phyloP scores from a whole-genome alignment of 2,888 invertebrate species.

The Latheticus oryzae region DNA sequence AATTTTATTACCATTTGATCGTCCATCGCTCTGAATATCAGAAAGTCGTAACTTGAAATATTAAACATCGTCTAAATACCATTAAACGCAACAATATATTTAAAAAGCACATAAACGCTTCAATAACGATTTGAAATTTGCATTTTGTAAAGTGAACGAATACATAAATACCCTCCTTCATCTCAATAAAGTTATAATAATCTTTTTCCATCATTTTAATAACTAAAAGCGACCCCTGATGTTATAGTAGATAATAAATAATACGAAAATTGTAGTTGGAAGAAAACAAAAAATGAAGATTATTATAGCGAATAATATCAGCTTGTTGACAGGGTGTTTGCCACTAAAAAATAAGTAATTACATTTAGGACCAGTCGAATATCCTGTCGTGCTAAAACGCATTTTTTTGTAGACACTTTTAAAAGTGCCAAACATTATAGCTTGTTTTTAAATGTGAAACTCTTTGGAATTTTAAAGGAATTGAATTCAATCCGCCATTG shows the following conservation, averaged over 20 bases:
- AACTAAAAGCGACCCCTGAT: constrained; percentile 1
- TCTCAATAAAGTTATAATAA: constrained; percentile 47
- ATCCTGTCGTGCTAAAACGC: constrained; percentile 44
- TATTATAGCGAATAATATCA: constrained; percentile 48
- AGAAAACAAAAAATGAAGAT: constrained; percentile 33
- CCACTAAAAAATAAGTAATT: constrained; percentile 38
- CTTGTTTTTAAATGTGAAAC: constrained; percentile 2
- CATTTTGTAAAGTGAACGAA: constrained; percentile 42
- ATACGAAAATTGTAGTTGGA: constrained; percentile 19
- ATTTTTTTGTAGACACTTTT: constrained; percentile 31
- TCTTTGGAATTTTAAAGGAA: constrained; percentile 2
- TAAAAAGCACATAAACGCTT: constrained; percentile 39
- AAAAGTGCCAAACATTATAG: background rate
- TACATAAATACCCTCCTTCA: constrained; percentile 42
- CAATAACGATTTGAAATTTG: constrained; percentile 43
- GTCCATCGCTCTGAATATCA: constrained; percentile 37
- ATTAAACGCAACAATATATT: constrained; percentile 39
- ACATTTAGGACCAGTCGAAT: constrained; percentile 42
- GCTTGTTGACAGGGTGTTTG: constrained; percentile 48
- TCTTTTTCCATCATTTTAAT: constrained; percentile 20
- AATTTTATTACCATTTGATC: constrained; percentile 33
- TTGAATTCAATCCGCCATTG: constrained; percentile 13
- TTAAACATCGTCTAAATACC: constrained; percentile 39
- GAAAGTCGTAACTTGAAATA: constrained; percentile 39
- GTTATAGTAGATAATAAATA: constrained; percentile 27